Base-by-base conservation (phyloP, 2,797 vertebrate species). In the Pygocentrus nattereri region DNA sequence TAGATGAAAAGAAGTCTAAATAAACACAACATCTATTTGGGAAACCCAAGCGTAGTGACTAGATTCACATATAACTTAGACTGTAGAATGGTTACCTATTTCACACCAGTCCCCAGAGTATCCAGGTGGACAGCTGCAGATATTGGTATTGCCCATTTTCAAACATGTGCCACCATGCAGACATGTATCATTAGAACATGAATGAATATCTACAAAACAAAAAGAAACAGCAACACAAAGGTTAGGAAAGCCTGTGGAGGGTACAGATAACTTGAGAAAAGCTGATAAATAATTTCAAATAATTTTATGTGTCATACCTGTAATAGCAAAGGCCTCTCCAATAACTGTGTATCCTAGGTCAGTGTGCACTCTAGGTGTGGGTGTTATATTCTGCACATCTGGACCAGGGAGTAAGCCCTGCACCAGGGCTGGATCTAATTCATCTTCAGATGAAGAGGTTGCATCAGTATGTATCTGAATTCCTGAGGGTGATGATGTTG, bases 81-180 rank as follows among this genome's bases (percentile, higher is more conserved):
- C 10, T 64, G 8, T 5, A 52, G 5, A 15, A 68, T 6, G 49
- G 38, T 12, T 90, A 99, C 98, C 98, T 89, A 93, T 94, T 94
- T 99, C 97, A 94, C 98, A 99, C 27, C 72, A 95, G 75, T 96
- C 94, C 2, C 98, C 98, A 4, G 18, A 95, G 91, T 95, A 99
- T 78, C 98, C 98, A 25, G 96, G 96, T 85, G 96, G 89, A 86
- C 98, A 99, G 75, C 90, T 96, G 70, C 98, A 99, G 25, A 94
- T 91, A 50, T 92, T 93, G 84, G 93, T 89, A 15, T 89, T 92
- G 5, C 95, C 95, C 1, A 89, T 95, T 6, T 93, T 94, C 74
- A 94, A 94, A 88, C 98, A 99, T 76, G 96, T 95, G 30, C 97
- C 98, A 83, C 96, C 97, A 80, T 98, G 97, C 74, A 95, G 90